phyloP scores from a whole-genome alignment of 2,797 vertebrate species.

The Lemur catta region DNA sequence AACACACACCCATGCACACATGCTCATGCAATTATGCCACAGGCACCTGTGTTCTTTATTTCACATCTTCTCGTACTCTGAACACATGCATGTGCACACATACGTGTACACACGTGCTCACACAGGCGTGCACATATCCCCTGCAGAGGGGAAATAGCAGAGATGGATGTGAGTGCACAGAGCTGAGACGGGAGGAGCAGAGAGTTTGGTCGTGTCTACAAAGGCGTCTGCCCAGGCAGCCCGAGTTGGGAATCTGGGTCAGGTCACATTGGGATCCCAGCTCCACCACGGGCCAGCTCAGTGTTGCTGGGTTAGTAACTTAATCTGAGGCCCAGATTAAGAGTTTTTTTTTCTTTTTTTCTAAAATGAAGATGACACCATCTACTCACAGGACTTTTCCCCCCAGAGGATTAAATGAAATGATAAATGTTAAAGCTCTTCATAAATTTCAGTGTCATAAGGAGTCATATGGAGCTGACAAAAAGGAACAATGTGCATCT shows the following conservation, averaged over 20 bases:
- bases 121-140: no score
- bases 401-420: slow-evolving; percentile 36
- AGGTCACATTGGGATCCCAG: background rate
- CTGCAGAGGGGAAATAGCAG: background rate
- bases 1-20: no score
- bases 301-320: slow-evolving; percentile 2
- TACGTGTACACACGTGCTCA: background rate
- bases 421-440: background rate
- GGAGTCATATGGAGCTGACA: background rate
- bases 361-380: slow-evolving; percentile 15
- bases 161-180: background rate
- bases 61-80: no score
- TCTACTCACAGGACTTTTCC: background rate
- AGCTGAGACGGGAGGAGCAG: background rate
- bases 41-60: background rate
- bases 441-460: background rate
- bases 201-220: background rate
- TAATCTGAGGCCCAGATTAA: background rate
- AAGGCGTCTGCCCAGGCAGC: background rate
- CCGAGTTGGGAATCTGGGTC: accelerated
- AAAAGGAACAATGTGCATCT: background rate
- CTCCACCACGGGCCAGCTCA: background rate
- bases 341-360: slow-evolving; percentile 33
- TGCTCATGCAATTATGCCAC: background rate
- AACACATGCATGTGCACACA: background rate